Conservation (phyloP, 2,888 invertebrate species). For the Drosophila meridiana region DNA sequence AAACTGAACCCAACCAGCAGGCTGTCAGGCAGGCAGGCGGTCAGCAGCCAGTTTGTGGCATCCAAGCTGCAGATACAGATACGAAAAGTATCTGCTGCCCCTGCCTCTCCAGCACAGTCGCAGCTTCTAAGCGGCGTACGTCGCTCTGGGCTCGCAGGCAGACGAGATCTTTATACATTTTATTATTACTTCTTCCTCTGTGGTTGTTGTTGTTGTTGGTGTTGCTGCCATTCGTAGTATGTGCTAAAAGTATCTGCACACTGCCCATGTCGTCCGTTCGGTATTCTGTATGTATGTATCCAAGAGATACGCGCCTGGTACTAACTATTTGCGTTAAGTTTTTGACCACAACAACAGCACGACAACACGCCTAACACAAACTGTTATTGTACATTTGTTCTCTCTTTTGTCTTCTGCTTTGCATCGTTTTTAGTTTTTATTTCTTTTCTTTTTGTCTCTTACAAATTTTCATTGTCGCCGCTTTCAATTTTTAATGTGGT, state of each 20-base stretch:
- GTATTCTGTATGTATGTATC: constrained; percentile 21
- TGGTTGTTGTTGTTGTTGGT: constrained; percentile 10
- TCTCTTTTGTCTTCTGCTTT: background rate
- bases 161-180: constrained; percentile 55
- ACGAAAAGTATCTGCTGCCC: constrained; percentile 31
- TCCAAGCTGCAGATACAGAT: constrained; percentile 44
- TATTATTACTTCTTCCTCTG: constrained; percentile 37
- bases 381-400: constrained; percentile 14
- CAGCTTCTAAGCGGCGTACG: constrained; percentile 38
- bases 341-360: constrained; percentile 28
- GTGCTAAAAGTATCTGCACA: constrained; percentile 55
- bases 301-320: constrained; percentile 39
- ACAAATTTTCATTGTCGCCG: constrained; percentile 16
- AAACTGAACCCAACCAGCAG: constrained; percentile 34
- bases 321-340: constrained; percentile 35
- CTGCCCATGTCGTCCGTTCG: constrained; percentile 32
- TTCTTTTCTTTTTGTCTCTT: background rate
- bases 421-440: constrained; percentile 4
- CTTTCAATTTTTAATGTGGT: constrained; percentile 26
- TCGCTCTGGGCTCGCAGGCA: constrained; percentile 21
- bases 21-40: constrained; percentile 17
- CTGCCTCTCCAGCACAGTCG: background rate
- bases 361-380: constrained; percentile 20
- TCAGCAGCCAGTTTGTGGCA: constrained; percentile 50
- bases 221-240: constrained; percentile 29